Evolutionary conservation across 2,888 invertebrate genomes (phyloP), one percentile per base, ranked within the genome.

Genomic region (Limenitis camilla): DNA sequence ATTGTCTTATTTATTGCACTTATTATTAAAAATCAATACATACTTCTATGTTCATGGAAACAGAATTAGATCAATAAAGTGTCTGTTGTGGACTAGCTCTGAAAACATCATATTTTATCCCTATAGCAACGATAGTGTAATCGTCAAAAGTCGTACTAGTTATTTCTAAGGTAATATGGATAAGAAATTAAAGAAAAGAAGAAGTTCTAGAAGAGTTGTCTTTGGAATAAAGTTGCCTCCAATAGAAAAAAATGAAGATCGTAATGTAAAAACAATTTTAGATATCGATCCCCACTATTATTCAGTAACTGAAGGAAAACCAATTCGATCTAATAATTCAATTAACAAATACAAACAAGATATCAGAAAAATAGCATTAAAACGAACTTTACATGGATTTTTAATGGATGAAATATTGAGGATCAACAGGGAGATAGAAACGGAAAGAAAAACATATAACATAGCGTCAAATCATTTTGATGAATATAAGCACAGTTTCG

Each of bases 281-380:
- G 91, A 92, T 62, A 76, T 92, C 0, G 92, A 92, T 69, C 90
- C 91, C 0, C 81, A 89, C n/a, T 92, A 88, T 68, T 92, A 89
- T 66, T 83, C 89, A 1, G 78, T 90, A 61, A 81, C 92, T 0
- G 88, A 89, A 67, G 91, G 91, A 43, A 81, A 91, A 50, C 89
- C 91, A 4, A 88, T 91, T 35, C 79, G 83, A 49, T 87, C 90
- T 33, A 88, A 86, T 56, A 84, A 88, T 42, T 90, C 89, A 11
- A 76, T 89, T 46, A 69, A 78, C 36, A 77, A 85, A 44, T 92
- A 92, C 63, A 84, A 91, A 56, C 70, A 79, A 49, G 78, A 90
- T 49, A 81, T 87, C 33, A 83, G 86, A 62, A 74, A 83, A 40
- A 66, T 86, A 40, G 80, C 81, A 1, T 59, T 86, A 11, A 86